A percentile compares a stretch with the other conserved stretches of the same genome.
phyloP scores from a whole-genome alignment of 1,140 invertebrate species.

The Leptinotarsa undecemlineata region DNA sequence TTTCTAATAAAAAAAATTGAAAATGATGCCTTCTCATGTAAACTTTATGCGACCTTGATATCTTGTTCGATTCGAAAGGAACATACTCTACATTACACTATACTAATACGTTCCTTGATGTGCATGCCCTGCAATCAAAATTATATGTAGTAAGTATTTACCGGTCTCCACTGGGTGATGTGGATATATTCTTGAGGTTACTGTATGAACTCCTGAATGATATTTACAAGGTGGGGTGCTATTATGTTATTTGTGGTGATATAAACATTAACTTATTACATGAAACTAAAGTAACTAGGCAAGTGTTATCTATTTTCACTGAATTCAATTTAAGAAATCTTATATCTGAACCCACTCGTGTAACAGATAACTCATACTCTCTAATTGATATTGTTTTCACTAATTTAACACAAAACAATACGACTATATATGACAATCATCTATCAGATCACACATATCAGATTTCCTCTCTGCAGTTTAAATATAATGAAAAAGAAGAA shows the following conservation, averaged over 20 bases:
- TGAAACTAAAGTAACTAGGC: not conserved
- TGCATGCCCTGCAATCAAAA: not conserved
- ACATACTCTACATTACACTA: too few relatives aligned
- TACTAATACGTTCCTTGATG: conserved; percentile 2
- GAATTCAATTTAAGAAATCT: conserved; percentile 16
- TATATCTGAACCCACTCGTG: conserved; percentile 12
- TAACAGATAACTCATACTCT: conserved; percentile 1
- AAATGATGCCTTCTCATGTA: too few relatives aligned
- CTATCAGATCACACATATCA: conserved; percentile 18
- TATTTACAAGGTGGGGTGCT: not conserved
- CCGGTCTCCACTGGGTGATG: conserved; percentile 5
- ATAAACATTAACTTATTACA: conserved; percentile 17
- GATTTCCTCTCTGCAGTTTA: conserved; percentile 15
- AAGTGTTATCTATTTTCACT: conserved; percentile 9
- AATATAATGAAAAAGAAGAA: not conserved
- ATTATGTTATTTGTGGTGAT: conserved; percentile 15
- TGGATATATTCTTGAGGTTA: conserved; percentile 11
- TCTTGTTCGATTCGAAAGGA: too few relatives aligned
- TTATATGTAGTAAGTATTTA: conserved; percentile 16
- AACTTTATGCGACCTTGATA: too few relatives aligned
- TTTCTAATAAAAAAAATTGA: too few relatives aligned
- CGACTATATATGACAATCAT: conserved; percentile 9
- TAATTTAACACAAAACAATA: conserved; percentile 11
- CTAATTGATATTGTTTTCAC: conserved; percentile 11
- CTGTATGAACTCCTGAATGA: conserved; percentile 11